Percentiles rank a stretch among this genome's conserved stretches.
These are phyloP conservation scores for Pangasius macronema DNA, from an alignment of 2,797 vertebrate species.

Conservation along the genomic window DNA sequence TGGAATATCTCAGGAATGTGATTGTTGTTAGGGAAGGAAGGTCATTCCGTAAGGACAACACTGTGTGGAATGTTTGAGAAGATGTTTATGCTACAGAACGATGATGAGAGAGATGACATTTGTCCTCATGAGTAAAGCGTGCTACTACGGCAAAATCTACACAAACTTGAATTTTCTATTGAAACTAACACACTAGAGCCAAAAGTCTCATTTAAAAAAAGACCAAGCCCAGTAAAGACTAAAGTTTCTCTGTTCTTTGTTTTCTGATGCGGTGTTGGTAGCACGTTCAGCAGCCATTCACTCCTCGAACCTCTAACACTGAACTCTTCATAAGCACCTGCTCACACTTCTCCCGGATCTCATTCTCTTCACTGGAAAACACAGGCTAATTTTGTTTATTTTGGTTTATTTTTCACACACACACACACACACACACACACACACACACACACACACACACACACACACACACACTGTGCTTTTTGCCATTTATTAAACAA, in stretches of 20 bases:
- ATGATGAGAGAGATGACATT: background rate
- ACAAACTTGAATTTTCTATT: no score
- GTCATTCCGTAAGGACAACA: background rate
- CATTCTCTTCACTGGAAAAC: no score
- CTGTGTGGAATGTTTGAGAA: background rate
- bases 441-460: background rate
- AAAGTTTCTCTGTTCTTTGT: background rate
- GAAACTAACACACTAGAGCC: no score
- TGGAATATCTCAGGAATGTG: background rate
- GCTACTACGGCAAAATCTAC: background rate
- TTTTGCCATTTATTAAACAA: background rate
- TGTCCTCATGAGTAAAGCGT: background rate
- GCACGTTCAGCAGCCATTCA: background rate
- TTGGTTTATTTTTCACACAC: background rate
- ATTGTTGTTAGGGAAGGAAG: background rate
- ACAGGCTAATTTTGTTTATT: no score
- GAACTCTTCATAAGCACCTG: no score
- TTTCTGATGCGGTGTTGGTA: no score
- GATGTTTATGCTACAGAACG: background rate
- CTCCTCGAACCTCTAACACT: no score
- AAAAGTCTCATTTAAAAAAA: background rate
- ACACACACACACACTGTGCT: background rate
- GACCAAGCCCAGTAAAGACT: no score
- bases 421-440: background rate
- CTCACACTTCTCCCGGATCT: no score